phyloP scores from a whole-genome alignment of 53 echinoderm and acorn worm species.

The Echinarachnius parma region DNA sequence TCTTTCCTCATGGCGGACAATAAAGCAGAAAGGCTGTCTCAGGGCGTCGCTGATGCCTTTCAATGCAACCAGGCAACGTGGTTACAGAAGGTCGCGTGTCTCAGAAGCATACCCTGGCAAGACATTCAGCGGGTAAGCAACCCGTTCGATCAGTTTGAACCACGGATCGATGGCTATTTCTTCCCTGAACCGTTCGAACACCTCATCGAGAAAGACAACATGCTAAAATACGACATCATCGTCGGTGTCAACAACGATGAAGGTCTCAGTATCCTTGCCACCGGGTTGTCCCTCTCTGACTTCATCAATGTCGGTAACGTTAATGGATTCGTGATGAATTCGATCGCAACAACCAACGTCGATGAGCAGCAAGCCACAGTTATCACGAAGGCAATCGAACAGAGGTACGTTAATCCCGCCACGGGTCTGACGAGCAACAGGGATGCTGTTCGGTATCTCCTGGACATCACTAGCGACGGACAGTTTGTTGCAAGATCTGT shows the following conservation, averaged over 20 bases:
- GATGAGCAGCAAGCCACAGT: not conserved
- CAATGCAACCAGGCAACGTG: not conserved
- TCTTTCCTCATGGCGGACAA: conserved; percentile 1
- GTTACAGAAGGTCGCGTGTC: conserved; percentile 9
- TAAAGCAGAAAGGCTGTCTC: conserved; percentile 1
- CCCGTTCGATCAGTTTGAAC: conserved; percentile 9
- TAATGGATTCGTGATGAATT: not conserved
- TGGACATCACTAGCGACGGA: conserved; percentile 17
- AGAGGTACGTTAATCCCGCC: conserved; percentile 6
- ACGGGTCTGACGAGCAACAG: not conserved
- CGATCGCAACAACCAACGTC: not conserved
- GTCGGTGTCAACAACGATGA: conserved; percentile 44
- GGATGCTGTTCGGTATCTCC: not conserved
- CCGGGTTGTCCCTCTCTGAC: not conserved
- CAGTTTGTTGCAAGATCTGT: conserved; percentile 17
- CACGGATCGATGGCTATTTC: conserved; percentile 46
- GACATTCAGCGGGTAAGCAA: conserved; percentile 5
- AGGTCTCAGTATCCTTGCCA: conserved; percentile 13
- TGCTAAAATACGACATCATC: conserved; percentile 40
- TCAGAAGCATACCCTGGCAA: conserved; percentile 29
- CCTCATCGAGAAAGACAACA: not conserved
- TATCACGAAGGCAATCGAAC: not conserved
- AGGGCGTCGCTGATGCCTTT: not conserved
- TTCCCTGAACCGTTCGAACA: not conserved
- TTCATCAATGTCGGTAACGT: not conserved